Evolutionary conservation across 2,797 vertebrate genomes (phyloP), one percentile per base, ranked within the genome.

Genomic region (Acestrorhynchus altus): DNA sequence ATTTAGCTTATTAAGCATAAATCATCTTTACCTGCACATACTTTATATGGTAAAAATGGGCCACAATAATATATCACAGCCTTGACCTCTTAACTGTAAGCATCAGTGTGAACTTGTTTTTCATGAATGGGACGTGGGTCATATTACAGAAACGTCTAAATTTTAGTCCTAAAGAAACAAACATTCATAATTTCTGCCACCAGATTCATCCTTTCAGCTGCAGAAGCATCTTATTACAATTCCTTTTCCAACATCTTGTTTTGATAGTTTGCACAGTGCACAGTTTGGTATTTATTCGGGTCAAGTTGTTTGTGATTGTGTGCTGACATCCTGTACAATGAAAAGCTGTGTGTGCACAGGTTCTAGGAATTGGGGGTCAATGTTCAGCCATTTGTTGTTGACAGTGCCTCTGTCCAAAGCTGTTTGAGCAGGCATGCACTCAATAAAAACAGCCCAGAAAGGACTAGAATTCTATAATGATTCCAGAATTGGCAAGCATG

Each of bases 371-470:
- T 35, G 12, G 18, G 12, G 40, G 22, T 65, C 40, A 66, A 13
- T 56, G 49, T 51, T 64, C 35, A 12, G 72, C 52, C 16, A 42
- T 8, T 54, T 68, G 66, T 16, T 68, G 56, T 20, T 68, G 52
- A 64, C 40, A 5, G 18, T 47, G 40, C 20, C n/a, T 76, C 18
- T 0, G 10, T 60, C 72, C 56, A 63, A n/a, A 57, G 20, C 13
- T 26, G 47, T 73, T 42, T 16, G 16, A 44, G 56, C 20, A 63
- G 28, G 26, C 8, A 9, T 11, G 40, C 13, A 46, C 31, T 47
- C 26, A 49, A 24, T 44, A 1, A 11, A 39, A 68, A 47, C 18
- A 31, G 22, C 61, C 22, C 28, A 65, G 8, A 74, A 44, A 73
- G 61, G n/a, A 1, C n/a, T n/a, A n/a, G n/a, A n/a, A n/a, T n/a